These are phyloP conservation scores for Alligator mississippiensis DNA, from an alignment of 2,113 vertebrate genomes.

Conservation along the genomic window DNA sequence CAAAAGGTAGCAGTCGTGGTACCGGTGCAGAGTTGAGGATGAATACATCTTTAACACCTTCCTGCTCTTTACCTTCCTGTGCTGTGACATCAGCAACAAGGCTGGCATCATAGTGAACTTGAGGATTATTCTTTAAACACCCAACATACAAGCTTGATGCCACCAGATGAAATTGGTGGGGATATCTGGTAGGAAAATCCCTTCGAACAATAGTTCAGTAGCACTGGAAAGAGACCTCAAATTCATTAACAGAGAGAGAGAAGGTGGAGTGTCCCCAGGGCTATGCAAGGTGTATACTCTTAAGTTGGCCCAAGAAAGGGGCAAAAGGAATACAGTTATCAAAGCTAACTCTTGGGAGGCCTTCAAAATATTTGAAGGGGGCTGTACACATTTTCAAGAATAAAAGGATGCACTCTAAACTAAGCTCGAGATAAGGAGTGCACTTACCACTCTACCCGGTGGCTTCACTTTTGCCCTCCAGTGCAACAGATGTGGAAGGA, in stretches of 20 bases:
- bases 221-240: not conserved
- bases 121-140: not conserved
- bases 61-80: not conserved
- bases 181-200: not conserved
- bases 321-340: too few species aligned
- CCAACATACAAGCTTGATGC: not conserved
- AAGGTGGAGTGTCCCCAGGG: rapidly evolving
- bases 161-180: not conserved
- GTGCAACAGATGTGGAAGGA: not conserved
- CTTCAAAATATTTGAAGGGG: not conserved
- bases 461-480: not conserved
- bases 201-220: not conserved
- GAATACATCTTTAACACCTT: not conserved
- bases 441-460: not conserved
- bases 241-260: not conserved
- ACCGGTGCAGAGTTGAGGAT: not conserved
- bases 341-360: not conserved
- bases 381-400: not conserved
- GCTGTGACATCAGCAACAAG: not conserved
- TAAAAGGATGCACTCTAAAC: not conserved
- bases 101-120: not conserved
- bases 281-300: not conserved
- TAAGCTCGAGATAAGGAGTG: not conserved
- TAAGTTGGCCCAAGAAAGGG: too few species aligned
- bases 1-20: not conserved